These are phyloP conservation scores for Hemibagrus guttatus DNA, from an alignment of 2,797 vertebrate genomes.

Conservation along the genomic window DNA sequence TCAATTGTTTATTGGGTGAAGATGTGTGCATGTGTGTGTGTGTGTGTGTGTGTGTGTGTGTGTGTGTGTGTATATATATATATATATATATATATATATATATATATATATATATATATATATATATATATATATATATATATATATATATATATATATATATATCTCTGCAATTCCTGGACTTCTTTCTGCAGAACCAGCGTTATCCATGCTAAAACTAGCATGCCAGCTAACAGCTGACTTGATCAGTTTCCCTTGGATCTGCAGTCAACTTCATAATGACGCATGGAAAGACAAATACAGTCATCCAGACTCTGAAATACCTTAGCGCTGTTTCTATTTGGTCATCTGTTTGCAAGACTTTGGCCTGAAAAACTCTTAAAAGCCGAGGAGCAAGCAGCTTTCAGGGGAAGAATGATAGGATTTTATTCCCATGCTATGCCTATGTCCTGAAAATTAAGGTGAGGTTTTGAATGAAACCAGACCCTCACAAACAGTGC, in stretches of 20 bases:
- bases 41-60: no score
- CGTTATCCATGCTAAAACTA: neutral
- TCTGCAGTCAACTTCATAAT: neutral
- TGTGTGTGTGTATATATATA: no score
- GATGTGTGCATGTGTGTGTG: no score
- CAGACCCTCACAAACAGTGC: constrained; percentile 32
- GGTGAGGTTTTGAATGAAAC: constrained; percentile 58
- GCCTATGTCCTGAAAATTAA: constrained; percentile 31
- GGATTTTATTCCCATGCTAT: constrained; percentile 35
- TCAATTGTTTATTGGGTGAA: no score
- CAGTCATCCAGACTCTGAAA: neutral
- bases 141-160: no score
- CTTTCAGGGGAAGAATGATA: neutral
- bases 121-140: no score
- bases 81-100: no score
- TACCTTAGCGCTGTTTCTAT: neutral
- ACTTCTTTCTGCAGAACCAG: neutral
- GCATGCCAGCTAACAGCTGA: neutral
- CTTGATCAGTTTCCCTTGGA: neutral
- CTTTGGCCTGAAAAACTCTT: neutral
- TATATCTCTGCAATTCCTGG: no score
- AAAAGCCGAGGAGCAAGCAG: neutral
- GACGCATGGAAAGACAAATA: neutral
- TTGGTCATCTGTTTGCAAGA: neutral
- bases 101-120: no score